Conservation (phyloP, 2,113 vertebrate species). For the Isurus oxyrinchus region DNA sequence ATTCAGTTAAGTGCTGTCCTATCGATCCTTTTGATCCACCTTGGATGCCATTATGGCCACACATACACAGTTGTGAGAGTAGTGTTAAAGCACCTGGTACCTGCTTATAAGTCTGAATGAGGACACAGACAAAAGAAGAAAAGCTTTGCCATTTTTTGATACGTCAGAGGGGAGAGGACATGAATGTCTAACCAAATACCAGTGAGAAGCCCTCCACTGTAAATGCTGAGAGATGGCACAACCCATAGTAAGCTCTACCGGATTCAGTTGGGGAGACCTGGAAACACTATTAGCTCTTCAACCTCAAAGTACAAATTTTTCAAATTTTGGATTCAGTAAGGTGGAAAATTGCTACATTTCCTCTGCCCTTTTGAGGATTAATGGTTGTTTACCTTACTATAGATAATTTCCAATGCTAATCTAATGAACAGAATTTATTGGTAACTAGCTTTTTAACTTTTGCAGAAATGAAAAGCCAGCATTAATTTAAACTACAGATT, state of each 20-base stretch:
- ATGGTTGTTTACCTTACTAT: constrained; percentile 85
- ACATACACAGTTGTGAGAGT: background rate
- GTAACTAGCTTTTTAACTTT: constrained; percentile 90
- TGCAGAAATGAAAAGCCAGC: constrained; percentile 94
- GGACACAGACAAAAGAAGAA: background rate
- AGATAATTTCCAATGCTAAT: constrained; percentile 84
- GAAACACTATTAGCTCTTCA: background rate
- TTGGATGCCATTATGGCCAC: background rate
- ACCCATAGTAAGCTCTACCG: background rate
- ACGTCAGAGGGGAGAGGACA: too few relatives aligned
- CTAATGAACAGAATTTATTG: constrained; percentile 92
- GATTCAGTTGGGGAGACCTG: background rate
- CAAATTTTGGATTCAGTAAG: background rate
- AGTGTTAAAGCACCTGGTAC: background rate
- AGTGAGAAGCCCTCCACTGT: background rate
- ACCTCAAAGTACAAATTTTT: background rate
- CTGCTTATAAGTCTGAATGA: background rate
- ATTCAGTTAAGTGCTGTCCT: background rate
- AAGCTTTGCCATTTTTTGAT: background rate
- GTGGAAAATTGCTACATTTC: constrained; percentile 1
- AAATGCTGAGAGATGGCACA: background rate
- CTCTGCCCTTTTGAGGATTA: constrained; percentile 62
- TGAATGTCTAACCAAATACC: background rate
- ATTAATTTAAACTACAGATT: constrained; percentile 99
- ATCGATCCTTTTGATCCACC: background rate